Conservation (phyloP, 2,888 invertebrate genomes). For the Temnothorax rugatulus region DNA sequence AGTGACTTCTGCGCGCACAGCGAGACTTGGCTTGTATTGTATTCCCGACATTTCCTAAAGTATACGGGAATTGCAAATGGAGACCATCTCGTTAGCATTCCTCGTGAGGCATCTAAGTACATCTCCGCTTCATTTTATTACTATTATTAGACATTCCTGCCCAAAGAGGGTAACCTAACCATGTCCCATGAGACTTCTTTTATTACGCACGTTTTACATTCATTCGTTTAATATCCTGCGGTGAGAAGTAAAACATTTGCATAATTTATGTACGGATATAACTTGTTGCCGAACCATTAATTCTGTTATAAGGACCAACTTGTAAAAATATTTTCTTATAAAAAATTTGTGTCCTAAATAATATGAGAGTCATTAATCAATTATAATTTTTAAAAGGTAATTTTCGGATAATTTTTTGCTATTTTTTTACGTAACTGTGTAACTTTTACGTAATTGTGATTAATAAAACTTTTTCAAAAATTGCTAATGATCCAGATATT, state of each 20-base stretch:
- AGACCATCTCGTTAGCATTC: constrained; percentile 55
- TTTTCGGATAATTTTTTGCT: background rate
- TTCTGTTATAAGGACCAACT: background rate
- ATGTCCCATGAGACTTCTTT: constrained; percentile 32
- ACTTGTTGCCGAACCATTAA: background rate
- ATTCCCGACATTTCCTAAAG: constrained; percentile 54
- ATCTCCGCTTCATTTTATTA: constrained; percentile 40
- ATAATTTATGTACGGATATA: constrained; percentile 8
- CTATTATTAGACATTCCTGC: constrained; percentile 45
- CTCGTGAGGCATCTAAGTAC: constrained; percentile 40
- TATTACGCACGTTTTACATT: constrained; percentile 6
- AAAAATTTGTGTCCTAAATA: background rate
- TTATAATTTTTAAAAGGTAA: background rate
- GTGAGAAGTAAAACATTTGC: background rate
- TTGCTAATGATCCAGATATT: background rate
- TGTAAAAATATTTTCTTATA: background rate
- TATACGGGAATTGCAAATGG: constrained; percentile 57
- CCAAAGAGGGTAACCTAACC: background rate
- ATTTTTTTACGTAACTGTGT: background rate
- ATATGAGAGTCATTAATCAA: background rate
- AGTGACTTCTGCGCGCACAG: constrained; percentile 47
- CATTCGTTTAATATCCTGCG: constrained; percentile 10
- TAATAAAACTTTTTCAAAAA: background rate
- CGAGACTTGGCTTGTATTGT: constrained; percentile 60
- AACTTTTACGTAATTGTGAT: background rate